Base-by-base conservation (phyloP, 2,113 vertebrate species). In the Puntigrus tetrazona region DNA sequence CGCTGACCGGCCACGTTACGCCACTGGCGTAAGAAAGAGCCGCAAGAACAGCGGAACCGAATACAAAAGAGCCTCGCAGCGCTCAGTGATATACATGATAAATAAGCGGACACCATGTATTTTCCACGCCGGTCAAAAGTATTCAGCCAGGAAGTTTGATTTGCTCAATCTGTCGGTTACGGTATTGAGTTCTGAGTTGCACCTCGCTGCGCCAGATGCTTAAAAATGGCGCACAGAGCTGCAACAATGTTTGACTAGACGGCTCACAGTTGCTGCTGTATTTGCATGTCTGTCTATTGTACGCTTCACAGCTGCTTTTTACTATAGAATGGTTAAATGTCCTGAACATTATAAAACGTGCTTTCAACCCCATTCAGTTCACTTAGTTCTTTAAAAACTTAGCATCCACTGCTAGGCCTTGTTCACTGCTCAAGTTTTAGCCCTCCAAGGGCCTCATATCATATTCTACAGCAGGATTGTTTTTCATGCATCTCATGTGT, bases 21-120 rank as follows among this genome's bases (percentile, higher is more conserved):
- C 91, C 90, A 89, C 79, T 90, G 89, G 91, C 88, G 88, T 88
- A 87, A 86, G 22, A 75, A 86, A 93, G 88, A 88, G 87, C 90
- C 92, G 93, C 93, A 93, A 90, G 79, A 86, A 82, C 84, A 87
- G 88, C 85, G 74, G 88, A 74, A 25, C 52, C 16, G 20, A 59
- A 59, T 38, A n/a, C 59, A 34, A 45, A 65, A 79, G 7, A 65
- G 7, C 16, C 7, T 27, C 16, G n/a, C 11, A 4, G 25, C 22
- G 45, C 16, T 1, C n/a, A 13, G 1, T 4, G 1, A 10, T 41
- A n/a, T 75, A 6, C 29, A 47, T 34, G 36, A 45, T 78, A 86
- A 61, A 73, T 36, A 52, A 59, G 47, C 73, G 45, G 52, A 20
- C 29, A n/a, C 61, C 2, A 57, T 50, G 43, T 45, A 22, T 78